Evolutionary conservation across 2,888 invertebrate species (phyloP).

Genomic region (Mythimna ferrago): DNA sequence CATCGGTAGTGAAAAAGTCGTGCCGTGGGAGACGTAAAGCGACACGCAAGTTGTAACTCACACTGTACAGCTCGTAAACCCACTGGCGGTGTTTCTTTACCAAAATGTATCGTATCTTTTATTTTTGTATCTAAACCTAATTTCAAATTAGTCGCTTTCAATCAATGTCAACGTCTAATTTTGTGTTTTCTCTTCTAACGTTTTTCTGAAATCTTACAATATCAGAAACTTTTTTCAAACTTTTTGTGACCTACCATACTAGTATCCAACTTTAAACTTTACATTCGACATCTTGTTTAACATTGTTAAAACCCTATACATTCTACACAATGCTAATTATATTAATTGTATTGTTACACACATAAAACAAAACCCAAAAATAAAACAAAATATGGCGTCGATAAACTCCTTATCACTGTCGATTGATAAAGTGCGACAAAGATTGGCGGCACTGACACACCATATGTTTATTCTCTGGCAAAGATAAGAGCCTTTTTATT

Average conservation of each 20-base stretch:
- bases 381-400: too few species aligned
- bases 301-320: too few species aligned
- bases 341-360: too few species aligned
- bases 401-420: too few species aligned
- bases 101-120: slow-evolving; percentile 8
- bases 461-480: too few species aligned
- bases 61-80: slow-evolving; percentile 15
- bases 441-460: too few species aligned
- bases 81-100: slow-evolving; percentile 4
- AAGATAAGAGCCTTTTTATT: too few species aligned
- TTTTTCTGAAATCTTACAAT: neutral
- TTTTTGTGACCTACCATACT: too few species aligned
- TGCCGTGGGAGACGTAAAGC: slow-evolving; percentile 21
- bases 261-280: neutral
- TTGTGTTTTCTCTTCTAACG: slow-evolving; percentile 8
- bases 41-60: slow-evolving; percentile 42
- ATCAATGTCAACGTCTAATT: slow-evolving; percentile 36
- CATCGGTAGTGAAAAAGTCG: slow-evolving; percentile 18
- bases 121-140: slow-evolving; percentile 27
- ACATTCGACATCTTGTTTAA: too few species aligned
- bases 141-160: slow-evolving; percentile 23
- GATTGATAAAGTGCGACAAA: too few species aligned
- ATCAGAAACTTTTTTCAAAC: neutral
- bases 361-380: too few species aligned
- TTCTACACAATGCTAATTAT: too few species aligned